phyloP scores from a whole-genome alignment of 92 coral and sea anemone genomes.

The Phymanthus crucifer region DNA sequence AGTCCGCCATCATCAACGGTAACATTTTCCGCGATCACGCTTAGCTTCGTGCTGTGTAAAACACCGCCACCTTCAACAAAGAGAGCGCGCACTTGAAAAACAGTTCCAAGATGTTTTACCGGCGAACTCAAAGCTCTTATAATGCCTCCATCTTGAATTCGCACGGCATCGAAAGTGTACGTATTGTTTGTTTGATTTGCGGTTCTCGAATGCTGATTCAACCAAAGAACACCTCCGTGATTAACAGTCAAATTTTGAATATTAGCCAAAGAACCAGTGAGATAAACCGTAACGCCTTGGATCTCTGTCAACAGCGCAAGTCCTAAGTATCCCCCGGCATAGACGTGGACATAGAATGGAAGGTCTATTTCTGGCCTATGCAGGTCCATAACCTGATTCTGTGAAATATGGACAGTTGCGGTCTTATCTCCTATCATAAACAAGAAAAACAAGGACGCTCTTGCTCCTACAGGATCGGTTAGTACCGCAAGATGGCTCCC shows the following conservation, averaged over 20 bases:
- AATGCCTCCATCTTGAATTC: conserved; percentile 55
- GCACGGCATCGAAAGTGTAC: conserved; percentile 54
- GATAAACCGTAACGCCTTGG: conserved; percentile 63
- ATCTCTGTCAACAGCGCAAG: conserved; percentile 71
- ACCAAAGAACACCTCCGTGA: conserved; percentile 71
- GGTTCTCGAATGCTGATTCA: conserved; percentile 64
- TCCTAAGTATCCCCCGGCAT: conserved; percentile 63
- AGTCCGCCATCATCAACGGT: conserved; percentile 72
- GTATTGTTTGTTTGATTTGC: conserved; percentile 59
- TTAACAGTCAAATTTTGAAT: conserved; percentile 65
- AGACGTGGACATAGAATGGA: conserved; percentile 68
- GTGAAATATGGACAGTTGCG: conserved; percentile 60
- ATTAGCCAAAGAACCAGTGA: conserved; percentile 63
- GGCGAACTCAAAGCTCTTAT: conserved; percentile 59
- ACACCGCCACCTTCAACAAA: conserved; percentile 66
- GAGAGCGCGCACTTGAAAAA: conserved; percentile 41
- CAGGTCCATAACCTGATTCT: conserved; percentile 66
- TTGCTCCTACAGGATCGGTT: conserved; percentile 56
- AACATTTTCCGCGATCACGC: conserved; percentile 55
- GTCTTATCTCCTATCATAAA: conserved; percentile 76
- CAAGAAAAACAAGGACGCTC: conserved; percentile 51
- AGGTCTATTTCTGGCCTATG: conserved; percentile 62
- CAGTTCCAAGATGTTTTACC: conserved; percentile 43
- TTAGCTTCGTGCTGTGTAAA: conserved; percentile 51
- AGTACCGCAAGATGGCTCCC: conserved; percentile 67